Base-by-base conservation (phyloP, 2,888 invertebrate genomes). In the Salpingus planirostris region DNA sequence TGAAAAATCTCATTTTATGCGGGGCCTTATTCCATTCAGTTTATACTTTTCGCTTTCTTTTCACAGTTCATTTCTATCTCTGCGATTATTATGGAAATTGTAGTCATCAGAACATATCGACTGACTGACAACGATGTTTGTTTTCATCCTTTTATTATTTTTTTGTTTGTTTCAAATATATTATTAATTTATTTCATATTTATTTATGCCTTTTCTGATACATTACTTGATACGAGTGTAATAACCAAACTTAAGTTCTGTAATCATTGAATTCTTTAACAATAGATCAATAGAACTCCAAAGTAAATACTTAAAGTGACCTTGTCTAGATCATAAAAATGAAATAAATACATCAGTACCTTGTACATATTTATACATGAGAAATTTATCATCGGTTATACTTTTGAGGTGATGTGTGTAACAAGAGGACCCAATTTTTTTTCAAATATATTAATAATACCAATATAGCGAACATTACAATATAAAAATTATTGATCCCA, bases 271-370 rank as follows among this genome's bases (percentile, higher is more conserved):
- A 24, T 26, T 27, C 24, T 36, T n/a, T n/a, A n/a, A n/a, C 29
- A 36, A 43, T 42, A 37, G 29, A 26, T 7, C 29, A 33, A 46
- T 49, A 48, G 49, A 50, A 54, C 54, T 54, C 55, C 53, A 57
- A 57, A 52, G 47, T 54, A 36, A 54, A 6, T 18, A 55, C 52
- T 55, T 49, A 59, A 64, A 64, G 62, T 64, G 62, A 62, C 62
- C 62, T 64, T 58, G 55, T 59, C 56, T 60, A 57, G 56, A 58
- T 54, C 57, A 55, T 58, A 58, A 60, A n/a, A n/a, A 45, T 38
- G 11, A 38, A 38, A 27, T 26, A 22, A 47, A 50, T 48, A 55
- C 54, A 57, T 52, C 58, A 60, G 63, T 62, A 63, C 60, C 62
- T 62, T 61, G 60, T 59, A 60, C 51, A 59, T 59, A 59, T 54